Evolutionary conservation across 2,888 invertebrate species (phyloP).

Genomic region (Drosophila yooni): DNA sequence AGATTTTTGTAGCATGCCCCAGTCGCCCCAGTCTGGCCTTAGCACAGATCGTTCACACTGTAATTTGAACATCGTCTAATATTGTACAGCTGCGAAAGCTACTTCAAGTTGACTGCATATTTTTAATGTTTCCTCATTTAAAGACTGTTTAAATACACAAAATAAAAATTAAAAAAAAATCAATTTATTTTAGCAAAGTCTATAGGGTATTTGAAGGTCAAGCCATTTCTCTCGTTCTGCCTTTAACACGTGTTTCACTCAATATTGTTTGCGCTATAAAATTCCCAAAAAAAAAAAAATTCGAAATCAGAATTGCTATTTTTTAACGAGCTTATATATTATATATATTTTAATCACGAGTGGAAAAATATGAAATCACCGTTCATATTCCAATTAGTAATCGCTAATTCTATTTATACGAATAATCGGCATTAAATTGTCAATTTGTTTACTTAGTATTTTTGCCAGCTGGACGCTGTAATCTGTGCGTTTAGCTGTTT

Average conservation of each 20-base stretch:
- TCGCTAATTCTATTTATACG: constrained; percentile 18
- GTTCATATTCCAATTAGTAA: neutral
- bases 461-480: constrained; percentile 20
- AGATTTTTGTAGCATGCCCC: constrained; percentile 30
- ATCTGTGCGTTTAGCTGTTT: constrained; percentile 21
- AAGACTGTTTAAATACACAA: neutral
- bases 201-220: constrained; percentile 30
- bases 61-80: neutral
- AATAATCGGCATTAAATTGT: constrained; percentile 4
- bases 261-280: constrained; percentile 14
- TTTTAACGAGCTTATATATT: constrained; percentile 6
- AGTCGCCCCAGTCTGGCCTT: constrained; percentile 23
- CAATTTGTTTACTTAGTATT: neutral
- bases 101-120: neutral
- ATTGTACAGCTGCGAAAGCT: neutral
- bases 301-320: neutral
- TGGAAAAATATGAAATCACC: constrained; percentile 28
- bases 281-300: neutral
- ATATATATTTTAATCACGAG: neutral
- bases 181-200: neutral
- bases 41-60: constrained; percentile 1
- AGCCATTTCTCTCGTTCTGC: too few relatives aligned
- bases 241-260: constrained; percentile 4
- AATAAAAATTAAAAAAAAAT: neutral
- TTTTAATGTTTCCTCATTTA: neutral